A percentile compares a stretch with the other conserved stretches of the same genome.
phyloP scores from a whole-genome alignment of 2,888 invertebrate species.

The Odontocerum albicorne region DNA sequence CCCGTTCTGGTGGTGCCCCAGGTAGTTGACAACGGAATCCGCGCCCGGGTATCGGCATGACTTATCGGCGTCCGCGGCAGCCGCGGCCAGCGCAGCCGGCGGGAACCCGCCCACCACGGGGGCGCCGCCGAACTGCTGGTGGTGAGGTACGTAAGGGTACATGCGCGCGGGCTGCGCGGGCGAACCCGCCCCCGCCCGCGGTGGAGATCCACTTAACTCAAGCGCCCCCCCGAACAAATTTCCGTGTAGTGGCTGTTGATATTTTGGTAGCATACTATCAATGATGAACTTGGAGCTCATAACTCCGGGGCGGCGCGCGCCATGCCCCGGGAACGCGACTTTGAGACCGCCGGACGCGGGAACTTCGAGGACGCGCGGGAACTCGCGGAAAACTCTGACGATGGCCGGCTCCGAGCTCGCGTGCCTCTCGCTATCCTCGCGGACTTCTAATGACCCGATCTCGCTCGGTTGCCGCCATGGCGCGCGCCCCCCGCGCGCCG shows the following conservation, averaged over 20 bases:
- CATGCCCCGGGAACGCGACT: slow-evolving; percentile 56
- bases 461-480: slow-evolving; percentile 59
- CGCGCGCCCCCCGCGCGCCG: slow-evolving; percentile 55
- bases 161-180: slow-evolving; percentile 80
- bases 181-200: slow-evolving; percentile 68
- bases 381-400: slow-evolving; percentile 14
- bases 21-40: slow-evolving; percentile 80
- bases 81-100: slow-evolving; percentile 67
- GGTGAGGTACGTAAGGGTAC: slow-evolving; percentile 90
- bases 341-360: slow-evolving; percentile 59
- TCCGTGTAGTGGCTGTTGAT: slow-evolving; percentile 74
- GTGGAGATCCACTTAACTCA: slow-evolving; percentile 65
- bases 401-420: slow-evolving; percentile 36
- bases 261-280: slow-evolving; percentile 97
- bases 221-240: slow-evolving; percentile 63
- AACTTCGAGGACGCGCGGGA: slow-evolving; percentile 9
- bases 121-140: slow-evolving; percentile 68
- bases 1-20: slow-evolving; percentile 73
- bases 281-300: slow-evolving; percentile 98
- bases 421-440: slow-evolving; percentile 40
- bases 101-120: slow-evolving; percentile 66
- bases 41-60: slow-evolving; percentile 79
- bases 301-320: slow-evolving; percentile 56
- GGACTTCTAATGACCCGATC: slow-evolving; percentile 39
- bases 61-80: slow-evolving; percentile 71